Evolutionary conservation across 2,113 vertebrate genomes (phyloP).

Genomic region (Philantomba maxwellii): DNA sequence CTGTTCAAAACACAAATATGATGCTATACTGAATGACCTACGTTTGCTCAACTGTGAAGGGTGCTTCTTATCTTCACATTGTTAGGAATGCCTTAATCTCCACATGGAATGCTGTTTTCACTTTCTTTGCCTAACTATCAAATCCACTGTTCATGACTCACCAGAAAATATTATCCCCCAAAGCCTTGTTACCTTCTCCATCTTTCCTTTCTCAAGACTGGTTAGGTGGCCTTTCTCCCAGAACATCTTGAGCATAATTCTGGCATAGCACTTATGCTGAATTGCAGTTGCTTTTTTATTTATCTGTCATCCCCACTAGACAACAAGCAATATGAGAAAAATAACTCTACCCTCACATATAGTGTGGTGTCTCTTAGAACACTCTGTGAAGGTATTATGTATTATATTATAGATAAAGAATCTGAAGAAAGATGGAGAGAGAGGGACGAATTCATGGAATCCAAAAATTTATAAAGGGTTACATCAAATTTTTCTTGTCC

Average conservation of each 20-base stretch:
- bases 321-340: neutral
- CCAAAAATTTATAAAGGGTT: neutral
- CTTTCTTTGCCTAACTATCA: neutral
- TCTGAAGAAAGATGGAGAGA: neutral
- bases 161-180: neutral
- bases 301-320: neutral
- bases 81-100: neutral
- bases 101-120: neutral
- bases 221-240: neutral
- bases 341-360: neutral
- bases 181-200: neutral
- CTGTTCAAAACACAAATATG: neutral
- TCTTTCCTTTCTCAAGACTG: neutral
- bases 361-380: neutral
- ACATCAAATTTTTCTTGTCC: neutral
- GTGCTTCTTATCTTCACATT: neutral
- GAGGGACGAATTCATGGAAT: neutral
- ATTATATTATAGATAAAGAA: conserved; percentile 6
- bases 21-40: neutral
- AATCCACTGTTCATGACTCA: neutral
- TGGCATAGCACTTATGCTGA: neutral
- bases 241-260: neutral
- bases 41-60: neutral
- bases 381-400: neutral
- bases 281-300: neutral